Conservation (phyloP, 2,113 vertebrate genomes). For the Myotis yumanensis region DNA sequence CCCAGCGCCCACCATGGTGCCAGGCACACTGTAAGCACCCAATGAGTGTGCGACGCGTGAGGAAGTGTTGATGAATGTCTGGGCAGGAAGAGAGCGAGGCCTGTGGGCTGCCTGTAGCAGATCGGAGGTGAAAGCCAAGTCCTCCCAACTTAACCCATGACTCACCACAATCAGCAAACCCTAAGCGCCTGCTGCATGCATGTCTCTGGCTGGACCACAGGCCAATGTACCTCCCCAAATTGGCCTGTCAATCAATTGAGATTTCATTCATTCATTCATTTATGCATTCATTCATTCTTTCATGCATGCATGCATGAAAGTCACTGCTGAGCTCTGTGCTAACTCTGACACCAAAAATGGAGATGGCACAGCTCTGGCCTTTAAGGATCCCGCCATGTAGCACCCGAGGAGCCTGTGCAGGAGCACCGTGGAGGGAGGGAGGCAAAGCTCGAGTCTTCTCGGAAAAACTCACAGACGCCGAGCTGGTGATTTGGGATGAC, state of each 20-base stretch:
- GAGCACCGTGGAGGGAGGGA: background rate
- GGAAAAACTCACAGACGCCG: background rate
- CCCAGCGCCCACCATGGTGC: background rate
- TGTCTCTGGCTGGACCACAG: background rate
- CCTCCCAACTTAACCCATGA: background rate
- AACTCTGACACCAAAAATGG: background rate
- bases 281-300: background rate
- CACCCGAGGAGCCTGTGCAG: background rate
- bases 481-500: constrained; percentile 52
- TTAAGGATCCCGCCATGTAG: background rate
- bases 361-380: background rate
- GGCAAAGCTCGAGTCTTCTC: background rate
- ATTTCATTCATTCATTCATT: background rate
- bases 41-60: rapidly evolving
- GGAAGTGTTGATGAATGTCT: too few relatives aligned
- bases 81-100: background rate
- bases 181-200: background rate
- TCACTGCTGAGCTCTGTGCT: background rate
- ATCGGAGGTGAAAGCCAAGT: background rate
- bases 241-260: background rate
- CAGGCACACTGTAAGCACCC: background rate
- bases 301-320: background rate
- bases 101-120: background rate
- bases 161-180: constrained; percentile 2
- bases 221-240: background rate